Evolutionary conservation across 2,888 invertebrate genomes (phyloP).

Genomic region (Timema podura): DNA sequence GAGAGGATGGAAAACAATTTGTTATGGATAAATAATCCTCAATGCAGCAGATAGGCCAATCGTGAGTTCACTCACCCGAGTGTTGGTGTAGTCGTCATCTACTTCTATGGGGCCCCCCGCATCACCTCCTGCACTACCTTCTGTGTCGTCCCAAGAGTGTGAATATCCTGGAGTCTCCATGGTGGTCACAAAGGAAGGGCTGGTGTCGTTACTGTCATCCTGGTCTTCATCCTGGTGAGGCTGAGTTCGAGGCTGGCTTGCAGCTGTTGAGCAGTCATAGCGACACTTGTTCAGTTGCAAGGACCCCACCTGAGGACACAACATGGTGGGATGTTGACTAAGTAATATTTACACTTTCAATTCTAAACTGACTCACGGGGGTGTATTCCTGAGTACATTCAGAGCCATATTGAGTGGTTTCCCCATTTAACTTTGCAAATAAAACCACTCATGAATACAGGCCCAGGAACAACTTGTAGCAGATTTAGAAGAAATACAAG

Average conservation of each 20-base stretch:
- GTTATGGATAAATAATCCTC: too few species aligned
- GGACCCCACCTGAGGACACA: conserved; percentile 53
- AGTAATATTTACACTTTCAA: not conserved
- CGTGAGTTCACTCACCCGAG: too few species aligned
- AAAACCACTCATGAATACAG: too few species aligned
- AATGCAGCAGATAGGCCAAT: too few species aligned
- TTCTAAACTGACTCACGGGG: too few species aligned
- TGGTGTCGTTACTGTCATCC: not conserved
- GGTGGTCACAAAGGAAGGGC: not conserved
- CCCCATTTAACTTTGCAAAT: too few species aligned
- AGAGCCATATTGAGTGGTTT: too few species aligned
- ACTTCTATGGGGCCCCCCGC: not conserved
- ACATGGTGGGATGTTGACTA: conserved; percentile 41
- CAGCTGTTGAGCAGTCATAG: conserved; percentile 60
- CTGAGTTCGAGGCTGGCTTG: conserved; percentile 25
- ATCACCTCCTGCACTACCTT: not conserved
- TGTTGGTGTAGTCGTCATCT: not conserved
- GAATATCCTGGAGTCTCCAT: too few species aligned
- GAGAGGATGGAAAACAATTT: too few species aligned
- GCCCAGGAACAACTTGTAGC: too few species aligned
- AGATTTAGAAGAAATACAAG: too few species aligned
- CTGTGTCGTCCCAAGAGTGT: not conserved
- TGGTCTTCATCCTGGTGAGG: not conserved
- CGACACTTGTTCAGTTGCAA: conserved; percentile 64
- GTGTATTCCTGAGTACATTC: too few species aligned